Base-by-base conservation (phyloP, 2,797 vertebrate species). In the Mycteria americana region DNA sequence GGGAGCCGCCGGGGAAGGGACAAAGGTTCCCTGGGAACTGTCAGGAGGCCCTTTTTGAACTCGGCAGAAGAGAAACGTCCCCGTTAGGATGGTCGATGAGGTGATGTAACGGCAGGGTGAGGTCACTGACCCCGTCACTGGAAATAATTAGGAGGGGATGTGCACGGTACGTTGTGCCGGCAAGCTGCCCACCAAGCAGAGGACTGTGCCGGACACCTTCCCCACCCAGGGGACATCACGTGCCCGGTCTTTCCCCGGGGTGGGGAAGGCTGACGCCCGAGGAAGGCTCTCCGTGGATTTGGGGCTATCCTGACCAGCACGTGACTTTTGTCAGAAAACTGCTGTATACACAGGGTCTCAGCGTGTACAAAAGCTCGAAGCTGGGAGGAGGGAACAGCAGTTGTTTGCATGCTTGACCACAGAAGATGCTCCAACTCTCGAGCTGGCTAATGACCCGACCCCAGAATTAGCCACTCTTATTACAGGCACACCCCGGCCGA, bases 151-250 rank as follows among this genome's bases (percentile, higher is more conserved):
- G 73, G 45, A 85, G 11, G 30, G 18, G 37, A 72, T 25, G 25
- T 25, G 48, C 33, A 28, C 5, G 1, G 51, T 3, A 67, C 68
- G 46, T n/a, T 30, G 48, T 0, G 1, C 13, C 70, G 54, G 18
- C 76, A 50, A 62, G 33, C 28, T 46, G 30, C 51, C n/a, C 43
- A 6, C 56, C 37, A 30, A 43, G 62, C 39, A 69, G 13, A 70
- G 30, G 16, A 37, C 41, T 18, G 19, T 10, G 45, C 23, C 45
- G 30, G 69, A 84, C 46, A 62, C 33, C 50, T 56, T 64, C 62
- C 45, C 7, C 4, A 53, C 27, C 33, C 3, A 0, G 9, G 0
- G 2, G 30, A 63, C n/a, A 81, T 39, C 9, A 13, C 2, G 0
- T 2, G 6, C 17, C 9, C 6, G 2, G 43, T 69, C 56, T 5